Evolutionary conservation across 1,140 invertebrate genomes (phyloP).

Genomic region (Cydia splendana): DNA sequence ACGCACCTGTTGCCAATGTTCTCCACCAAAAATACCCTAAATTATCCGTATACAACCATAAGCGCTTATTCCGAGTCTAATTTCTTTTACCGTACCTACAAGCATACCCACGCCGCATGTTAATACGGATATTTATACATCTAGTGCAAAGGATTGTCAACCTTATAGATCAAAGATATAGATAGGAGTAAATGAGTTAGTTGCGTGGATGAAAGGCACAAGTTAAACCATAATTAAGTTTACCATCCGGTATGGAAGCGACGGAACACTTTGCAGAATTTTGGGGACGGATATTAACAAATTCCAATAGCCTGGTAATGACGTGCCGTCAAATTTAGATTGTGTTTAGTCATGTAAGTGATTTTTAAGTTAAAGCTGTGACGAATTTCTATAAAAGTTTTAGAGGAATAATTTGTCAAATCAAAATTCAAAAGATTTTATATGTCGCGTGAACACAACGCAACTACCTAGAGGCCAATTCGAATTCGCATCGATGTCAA

Average conservation of each 20-base stretch:
- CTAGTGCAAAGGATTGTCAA: background rate
- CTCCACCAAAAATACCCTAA: background rate
- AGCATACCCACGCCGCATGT: background rate
- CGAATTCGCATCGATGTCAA: no score
- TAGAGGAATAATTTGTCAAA: no score
- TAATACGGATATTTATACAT: background rate
- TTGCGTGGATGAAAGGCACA: conserved; percentile 15
- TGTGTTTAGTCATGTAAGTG: background rate
- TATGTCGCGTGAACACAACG: no score
- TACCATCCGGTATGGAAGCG: conserved; percentile 14
- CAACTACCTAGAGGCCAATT: no score
- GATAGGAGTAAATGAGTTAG: background rate
- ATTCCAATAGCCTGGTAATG: conserved; percentile 24
- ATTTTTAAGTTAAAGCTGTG: background rate
- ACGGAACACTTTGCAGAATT: conserved; percentile 29
- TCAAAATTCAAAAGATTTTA: no score
- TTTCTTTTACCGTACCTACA: conserved; percentile 3
- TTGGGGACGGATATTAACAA: conserved; percentile 21
- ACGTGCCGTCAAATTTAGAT: conserved; percentile 20
- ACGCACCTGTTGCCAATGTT: background rate
- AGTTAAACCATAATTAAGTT: conserved; percentile 30
- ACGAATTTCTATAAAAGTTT: no score
- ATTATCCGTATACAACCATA: background rate
- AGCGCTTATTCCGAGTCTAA: background rate
- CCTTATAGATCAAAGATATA: background rate